These are phyloP conservation scores for Accipiter virgatus DNA, from an alignment of 2,113 vertebrate genomes.

Conservation along the genomic window DNA sequence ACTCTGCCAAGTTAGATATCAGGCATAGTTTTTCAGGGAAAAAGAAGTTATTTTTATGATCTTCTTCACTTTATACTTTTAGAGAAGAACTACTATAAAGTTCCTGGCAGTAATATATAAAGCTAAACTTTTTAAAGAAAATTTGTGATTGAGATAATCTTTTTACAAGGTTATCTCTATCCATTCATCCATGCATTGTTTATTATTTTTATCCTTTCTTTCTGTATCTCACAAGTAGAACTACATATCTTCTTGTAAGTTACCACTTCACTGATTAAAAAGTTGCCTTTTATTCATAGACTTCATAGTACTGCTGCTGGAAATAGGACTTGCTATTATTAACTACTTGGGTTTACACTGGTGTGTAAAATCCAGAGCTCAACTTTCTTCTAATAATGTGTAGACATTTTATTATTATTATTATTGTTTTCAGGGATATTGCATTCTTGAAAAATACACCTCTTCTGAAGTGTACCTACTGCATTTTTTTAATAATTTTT, in stretches of 20 bases:
- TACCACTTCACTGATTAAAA: not conserved
- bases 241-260: not conserved
- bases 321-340: not conserved
- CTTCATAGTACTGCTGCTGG: not conserved
- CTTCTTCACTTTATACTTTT: not conserved
- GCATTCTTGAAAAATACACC: not conserved
- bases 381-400: not conserved
- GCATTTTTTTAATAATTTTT: not conserved
- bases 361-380: not conserved
- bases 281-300: not conserved
- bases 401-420: not conserved
- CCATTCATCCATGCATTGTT: not conserved
- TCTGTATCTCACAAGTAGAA: not conserved
- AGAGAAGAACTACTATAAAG: not conserved
- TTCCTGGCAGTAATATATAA: not conserved
- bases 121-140: not conserved
- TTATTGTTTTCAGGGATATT: not conserved
- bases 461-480: not conserved
- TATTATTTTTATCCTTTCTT: not conserved
- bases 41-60: not conserved
- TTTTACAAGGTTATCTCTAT: not conserved
- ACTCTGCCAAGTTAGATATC: not conserved
- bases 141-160: not conserved
- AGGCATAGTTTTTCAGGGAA: not conserved
- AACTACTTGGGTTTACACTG: not conserved